A percentile compares a stretch with the other conserved stretches of the same genome.
Conservation (phyloP, 2,888 invertebrate genomes). For the Craniophora ligustri region DNA sequence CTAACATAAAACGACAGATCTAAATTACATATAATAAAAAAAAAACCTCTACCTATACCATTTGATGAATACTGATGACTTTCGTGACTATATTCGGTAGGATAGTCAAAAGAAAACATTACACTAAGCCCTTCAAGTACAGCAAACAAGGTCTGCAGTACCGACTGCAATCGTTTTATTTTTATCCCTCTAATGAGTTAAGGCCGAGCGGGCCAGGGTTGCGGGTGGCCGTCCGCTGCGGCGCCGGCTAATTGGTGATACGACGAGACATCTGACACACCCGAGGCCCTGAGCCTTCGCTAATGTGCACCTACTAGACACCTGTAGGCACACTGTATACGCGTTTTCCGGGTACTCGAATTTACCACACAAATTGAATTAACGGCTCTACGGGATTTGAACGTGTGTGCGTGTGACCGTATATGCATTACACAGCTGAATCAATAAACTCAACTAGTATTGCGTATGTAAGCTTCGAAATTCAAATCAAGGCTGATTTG, state of each 20-base stretch:
- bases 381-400: too few species aligned
- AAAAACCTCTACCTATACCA: too few species aligned
- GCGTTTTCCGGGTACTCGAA: background rate
- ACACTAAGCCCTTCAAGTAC: background rate
- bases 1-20: too few species aligned
- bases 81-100: too few species aligned
- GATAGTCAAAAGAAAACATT: constrained; percentile 2
- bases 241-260: constrained; percentile 54
- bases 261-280: constrained; percentile 51
- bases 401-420: too few species aligned
- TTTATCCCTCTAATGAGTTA: constrained; percentile 47
- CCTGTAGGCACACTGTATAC: too few species aligned
- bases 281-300: constrained; percentile 16
- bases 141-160: constrained; percentile 10
- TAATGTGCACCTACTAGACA: constrained; percentile 6
- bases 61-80: too few species aligned
- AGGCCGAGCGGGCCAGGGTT: constrained; percentile 21
- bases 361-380: background rate
- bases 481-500: too few species aligned
- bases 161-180: constrained; percentile 33
- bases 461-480: too few species aligned
- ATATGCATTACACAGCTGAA: too few species aligned
- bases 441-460: too few species aligned
- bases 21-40: too few species aligned
- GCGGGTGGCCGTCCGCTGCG: constrained; percentile 10